Evolutionary conservation across 2,797 vertebrate genomes (phyloP), one percentile per base, ranked within the genome.

Genomic region (Austrolebias charrua): DNA sequence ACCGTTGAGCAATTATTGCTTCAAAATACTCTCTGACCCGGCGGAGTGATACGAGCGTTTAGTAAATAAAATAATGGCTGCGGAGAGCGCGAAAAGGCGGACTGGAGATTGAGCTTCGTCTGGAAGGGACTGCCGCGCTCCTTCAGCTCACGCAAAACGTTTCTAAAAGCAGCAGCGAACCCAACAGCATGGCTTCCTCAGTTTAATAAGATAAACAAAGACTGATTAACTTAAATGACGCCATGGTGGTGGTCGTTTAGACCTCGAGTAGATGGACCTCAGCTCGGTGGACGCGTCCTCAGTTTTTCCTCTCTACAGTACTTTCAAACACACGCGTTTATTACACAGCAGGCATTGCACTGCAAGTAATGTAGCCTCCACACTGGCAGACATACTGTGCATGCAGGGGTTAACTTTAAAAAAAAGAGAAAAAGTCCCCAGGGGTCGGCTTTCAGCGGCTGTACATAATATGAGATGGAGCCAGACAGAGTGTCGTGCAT

Each of bases 51-150:
- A 92, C 76, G 73, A 80, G 82, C 87, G 91, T 91, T 92, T 92
- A 91, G 91, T 93, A 93, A 92, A 93, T 94, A 92, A 93, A 89
- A 91, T 92, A 92, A 91, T 89, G 91, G 89, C 69, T 65, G 40
- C 46, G 71, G 87, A 40, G 3, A 33, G 31, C 1, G 18, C 0
- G 0, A 92, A 94, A 86, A 88, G 29, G 54, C 38, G 92, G 90
- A 66, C 48, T 85, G 86, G 82, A 82, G 15, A 10, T 1, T 0
- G 24, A 4, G 18, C 4, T 4, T 28, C 28, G 4, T 2, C 28
- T 84, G 83, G 90, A n/a, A 33, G 1, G 14, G 73, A 79, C 20
- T 71, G 15, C 20, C 4, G 59, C 33, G 24, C n/a, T 72, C 48
- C 19, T 73, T 47, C 33, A 29, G 73, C 46, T 76, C 56, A 75